Conservation (phyloP, 2,797 vertebrate species). For the Anguilla obscura region DNA sequence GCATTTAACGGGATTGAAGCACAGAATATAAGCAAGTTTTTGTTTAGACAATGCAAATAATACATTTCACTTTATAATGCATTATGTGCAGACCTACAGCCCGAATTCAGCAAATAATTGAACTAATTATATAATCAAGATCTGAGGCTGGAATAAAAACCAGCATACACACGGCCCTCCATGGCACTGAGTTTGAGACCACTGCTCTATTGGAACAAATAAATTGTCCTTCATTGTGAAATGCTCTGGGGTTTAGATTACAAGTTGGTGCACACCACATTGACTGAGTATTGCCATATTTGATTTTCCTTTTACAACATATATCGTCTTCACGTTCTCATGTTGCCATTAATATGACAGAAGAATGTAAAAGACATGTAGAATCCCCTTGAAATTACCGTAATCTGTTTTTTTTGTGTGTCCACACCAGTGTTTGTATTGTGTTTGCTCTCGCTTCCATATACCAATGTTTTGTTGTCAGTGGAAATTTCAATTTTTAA, state of each 20-base stretch:
- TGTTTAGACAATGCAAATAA: too few species aligned
- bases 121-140: too few species aligned
- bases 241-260: neutral
- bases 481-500: neutral
- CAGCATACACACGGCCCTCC: too few species aligned
- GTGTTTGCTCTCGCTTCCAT: neutral
- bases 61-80: too few species aligned
- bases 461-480: neutral
- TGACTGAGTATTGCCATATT: slow-evolving; percentile 1
- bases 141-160: too few species aligned
- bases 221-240: neutral
- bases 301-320: neutral
- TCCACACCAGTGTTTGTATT: neutral
- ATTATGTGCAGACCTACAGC: too few species aligned
- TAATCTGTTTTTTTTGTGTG: neutral
- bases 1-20: too few species aligned
- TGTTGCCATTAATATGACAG: slow-evolving; percentile 23
- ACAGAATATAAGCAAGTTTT: too few species aligned
- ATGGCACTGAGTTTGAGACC: neutral
- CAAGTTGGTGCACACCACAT: neutral
- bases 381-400: neutral
- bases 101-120: too few species aligned
- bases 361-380: slow-evolving; percentile 22
- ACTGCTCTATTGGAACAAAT: neutral
- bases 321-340: neutral